phyloP scores from a whole-genome alignment of 2,797 vertebrate species.

The Cuculus canorus region DNA sequence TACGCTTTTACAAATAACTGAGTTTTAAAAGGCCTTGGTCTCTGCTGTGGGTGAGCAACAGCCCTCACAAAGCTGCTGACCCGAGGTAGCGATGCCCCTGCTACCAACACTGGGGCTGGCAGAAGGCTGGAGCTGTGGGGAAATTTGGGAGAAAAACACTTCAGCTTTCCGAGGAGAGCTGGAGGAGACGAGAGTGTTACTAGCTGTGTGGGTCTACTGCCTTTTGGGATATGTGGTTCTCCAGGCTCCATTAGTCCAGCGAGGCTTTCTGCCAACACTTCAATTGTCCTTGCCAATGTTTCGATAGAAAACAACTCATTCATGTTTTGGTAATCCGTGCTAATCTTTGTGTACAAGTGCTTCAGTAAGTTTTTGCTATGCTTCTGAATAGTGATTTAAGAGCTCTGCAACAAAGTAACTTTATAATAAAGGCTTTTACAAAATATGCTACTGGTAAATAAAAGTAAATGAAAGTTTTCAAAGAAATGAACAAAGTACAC shows the following conservation, averaged over 20 bases:
- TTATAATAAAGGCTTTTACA: not conserved
- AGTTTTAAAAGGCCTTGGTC: rapidly evolving
- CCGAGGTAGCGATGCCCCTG: rapidly evolving
- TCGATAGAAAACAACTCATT: not conserved
- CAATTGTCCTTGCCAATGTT: not conserved
- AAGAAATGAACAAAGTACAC: not conserved
- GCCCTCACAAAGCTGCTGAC: not conserved
- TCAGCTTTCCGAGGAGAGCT: not conserved
- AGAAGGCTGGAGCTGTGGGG: not conserved
- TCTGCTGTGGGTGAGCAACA: not conserved
- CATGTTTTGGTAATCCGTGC: not conserved
- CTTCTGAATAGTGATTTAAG: not conserved
- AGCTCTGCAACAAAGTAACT: not conserved
- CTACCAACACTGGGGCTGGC: rapidly evolving
- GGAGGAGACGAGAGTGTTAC: not conserved
- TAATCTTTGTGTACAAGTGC: not conserved
- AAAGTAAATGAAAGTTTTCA: not conserved
- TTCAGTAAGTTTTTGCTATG: not conserved
- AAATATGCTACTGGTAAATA: not conserved
- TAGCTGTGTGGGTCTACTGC: rapidly evolving
- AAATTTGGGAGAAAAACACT: not conserved
- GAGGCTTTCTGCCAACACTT: not conserved
- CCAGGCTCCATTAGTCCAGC: not conserved
- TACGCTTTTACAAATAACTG: not conserved
- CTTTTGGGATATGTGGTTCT: not conserved